A percentile compares a stretch with the other conserved stretches of the same genome.
Evolutionary conservation across 1,140 invertebrate species (phyloP).

Genomic region (Ectropis grisescens): DNA sequence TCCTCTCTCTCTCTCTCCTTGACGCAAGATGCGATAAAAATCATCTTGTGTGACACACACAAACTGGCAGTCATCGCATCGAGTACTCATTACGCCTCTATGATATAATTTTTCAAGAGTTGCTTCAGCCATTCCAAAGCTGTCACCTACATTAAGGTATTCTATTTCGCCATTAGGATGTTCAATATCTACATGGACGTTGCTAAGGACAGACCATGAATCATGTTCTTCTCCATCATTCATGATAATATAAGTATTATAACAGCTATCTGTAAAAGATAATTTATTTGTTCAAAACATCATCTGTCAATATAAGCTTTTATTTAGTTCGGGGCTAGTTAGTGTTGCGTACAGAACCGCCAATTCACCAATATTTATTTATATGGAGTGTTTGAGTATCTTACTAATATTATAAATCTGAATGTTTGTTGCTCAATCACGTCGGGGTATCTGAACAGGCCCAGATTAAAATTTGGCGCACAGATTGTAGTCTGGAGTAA

Average conservation of each 20-base stretch:
- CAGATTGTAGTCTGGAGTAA: no score
- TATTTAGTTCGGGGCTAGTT: no score
- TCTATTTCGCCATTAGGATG: constrained; percentile 85
- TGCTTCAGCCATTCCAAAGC: constrained; percentile 94
- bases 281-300: no score
- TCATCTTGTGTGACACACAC: constrained; percentile 98
- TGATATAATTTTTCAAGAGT: constrained; percentile 97
- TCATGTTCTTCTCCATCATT: constrained; percentile 98
- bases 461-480: no score
- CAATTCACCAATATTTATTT: no score
- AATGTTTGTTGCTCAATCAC: no score
- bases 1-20: constrained; percentile 94
- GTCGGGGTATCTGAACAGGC: no score
- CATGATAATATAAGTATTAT: constrained; percentile 95
- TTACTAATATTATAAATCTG: no score
- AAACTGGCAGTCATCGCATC: constrained; percentile 98
- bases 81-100: constrained; percentile 94
- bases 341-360: no score
- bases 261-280: no score
- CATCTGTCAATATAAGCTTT: no score
- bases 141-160: constrained; percentile 92
- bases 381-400: no score
- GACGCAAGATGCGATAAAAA: constrained; percentile 89
- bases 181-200: constrained; percentile 95
- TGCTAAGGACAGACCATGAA: constrained; percentile 99